These are phyloP conservation scores for Thryonomys swinderianus DNA, from an alignment of 2,113 vertebrate species.

Conservation along the genomic window DNA sequence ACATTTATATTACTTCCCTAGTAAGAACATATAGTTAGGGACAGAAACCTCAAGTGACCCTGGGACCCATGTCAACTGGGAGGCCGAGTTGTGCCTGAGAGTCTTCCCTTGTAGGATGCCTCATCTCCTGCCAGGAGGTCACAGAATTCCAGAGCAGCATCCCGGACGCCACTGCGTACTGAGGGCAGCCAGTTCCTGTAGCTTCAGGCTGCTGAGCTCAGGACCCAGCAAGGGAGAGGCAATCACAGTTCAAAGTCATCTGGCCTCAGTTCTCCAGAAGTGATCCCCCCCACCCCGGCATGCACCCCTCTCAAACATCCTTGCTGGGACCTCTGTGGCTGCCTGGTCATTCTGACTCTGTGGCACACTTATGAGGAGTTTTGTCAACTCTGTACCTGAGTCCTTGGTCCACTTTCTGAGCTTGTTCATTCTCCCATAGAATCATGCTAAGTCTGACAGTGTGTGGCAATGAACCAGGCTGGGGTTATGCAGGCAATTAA, in stretches of 20 bases:
- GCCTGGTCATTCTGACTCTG: neutral
- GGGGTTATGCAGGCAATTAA: neutral
- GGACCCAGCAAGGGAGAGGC: neutral
- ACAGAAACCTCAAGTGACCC: neutral
- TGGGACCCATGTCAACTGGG: neutral
- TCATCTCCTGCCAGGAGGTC: neutral
- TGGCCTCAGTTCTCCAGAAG: neutral
- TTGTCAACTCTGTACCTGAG: too few relatives aligned
- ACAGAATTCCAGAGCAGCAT: neutral
- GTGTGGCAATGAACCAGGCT: fast-evolving
- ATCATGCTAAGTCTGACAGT: neutral
- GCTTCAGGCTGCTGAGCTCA: neutral
- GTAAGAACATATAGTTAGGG: neutral
- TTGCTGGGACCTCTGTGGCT: neutral
- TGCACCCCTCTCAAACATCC: neutral
- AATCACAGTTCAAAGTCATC: neutral
- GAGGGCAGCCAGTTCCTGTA: neutral
- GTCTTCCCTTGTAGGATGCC: neutral
- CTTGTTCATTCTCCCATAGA: neutral
- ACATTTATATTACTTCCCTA: neutral
- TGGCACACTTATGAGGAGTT: neutral
- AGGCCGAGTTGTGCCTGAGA: neutral
- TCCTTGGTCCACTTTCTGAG: fast-evolving
- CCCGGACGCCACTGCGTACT: neutral
- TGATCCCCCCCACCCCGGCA: too few relatives aligned